A percentile compares a stretch with the other conserved stretches of the same genome.
These are phyloP conservation scores for Isoperla grammatica DNA, from an alignment of 2,888 invertebrate species.

Conservation along the genomic window DNA sequence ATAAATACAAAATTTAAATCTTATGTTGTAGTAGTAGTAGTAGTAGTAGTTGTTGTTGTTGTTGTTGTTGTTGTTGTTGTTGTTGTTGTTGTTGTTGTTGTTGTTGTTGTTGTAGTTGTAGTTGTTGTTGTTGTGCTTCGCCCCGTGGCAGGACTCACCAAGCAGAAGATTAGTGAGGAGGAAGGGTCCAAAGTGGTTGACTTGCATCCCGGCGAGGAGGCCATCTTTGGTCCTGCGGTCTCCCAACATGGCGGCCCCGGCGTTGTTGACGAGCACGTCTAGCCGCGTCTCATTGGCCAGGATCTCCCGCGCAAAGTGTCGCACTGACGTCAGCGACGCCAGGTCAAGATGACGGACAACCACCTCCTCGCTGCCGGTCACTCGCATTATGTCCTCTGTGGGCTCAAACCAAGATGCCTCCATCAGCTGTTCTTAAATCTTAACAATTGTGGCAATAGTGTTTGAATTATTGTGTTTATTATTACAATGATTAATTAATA, in stretches of 20 bases:
- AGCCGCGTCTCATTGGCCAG: constrained; percentile 61
- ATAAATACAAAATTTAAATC: no score
- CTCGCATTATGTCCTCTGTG: constrained; percentile 63
- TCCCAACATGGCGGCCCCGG: constrained; percentile 50
- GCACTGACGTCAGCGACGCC: constrained; percentile 68
- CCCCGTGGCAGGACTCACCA: constrained; percentile 38
- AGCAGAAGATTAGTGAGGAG: constrained; percentile 60
- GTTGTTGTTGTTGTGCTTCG: no score
- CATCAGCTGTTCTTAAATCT: no score
- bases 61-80: no score
- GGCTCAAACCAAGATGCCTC: no score
- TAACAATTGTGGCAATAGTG: no score
- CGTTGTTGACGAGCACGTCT: constrained; percentile 61
- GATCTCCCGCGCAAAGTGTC: constrained; percentile 78
- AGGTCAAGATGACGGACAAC: constrained; percentile 70
- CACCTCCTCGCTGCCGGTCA: constrained; percentile 65
- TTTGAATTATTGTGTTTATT: no score
- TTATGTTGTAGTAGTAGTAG: no score
- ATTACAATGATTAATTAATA: no score
- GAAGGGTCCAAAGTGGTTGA: constrained; percentile 69
- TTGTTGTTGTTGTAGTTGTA: no score
- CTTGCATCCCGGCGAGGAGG: constrained; percentile 59
- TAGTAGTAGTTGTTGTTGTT: no score
- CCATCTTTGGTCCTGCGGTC: constrained; percentile 56
- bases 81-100: no score